A percentile compares a stretch with the other conserved stretches of the same genome.
These are phyloP conservation scores for Serranus cabrilla DNA, from an alignment of 2,797 vertebrate species.

Conservation along the genomic window DNA sequence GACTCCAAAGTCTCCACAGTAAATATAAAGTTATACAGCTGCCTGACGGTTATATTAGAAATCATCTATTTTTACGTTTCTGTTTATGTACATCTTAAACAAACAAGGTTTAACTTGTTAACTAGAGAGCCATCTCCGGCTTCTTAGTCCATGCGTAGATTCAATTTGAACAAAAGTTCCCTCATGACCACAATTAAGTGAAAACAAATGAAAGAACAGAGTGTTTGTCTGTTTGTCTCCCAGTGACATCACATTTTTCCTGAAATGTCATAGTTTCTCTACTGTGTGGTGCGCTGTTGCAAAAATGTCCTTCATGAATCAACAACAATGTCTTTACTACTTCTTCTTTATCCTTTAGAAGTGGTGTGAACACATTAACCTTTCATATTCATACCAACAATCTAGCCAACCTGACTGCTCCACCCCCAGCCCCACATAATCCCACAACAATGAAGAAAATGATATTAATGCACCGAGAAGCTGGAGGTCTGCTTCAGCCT, in stretches of 20 bases:
- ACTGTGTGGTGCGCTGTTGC: not conserved
- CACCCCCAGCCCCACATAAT: constrained; percentile 63
- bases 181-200: not conserved
- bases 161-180: not conserved
- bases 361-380: constrained; percentile 33
- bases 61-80: too few relatives aligned
- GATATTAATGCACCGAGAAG: constrained; percentile 66
- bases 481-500: constrained; percentile 59
- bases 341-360: constrained; percentile 16
- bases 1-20: not conserved
- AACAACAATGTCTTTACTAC: not conserved
- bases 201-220: not conserved
- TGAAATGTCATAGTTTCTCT: constrained; percentile 1
- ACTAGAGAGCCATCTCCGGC: too few relatives aligned
- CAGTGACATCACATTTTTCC: not conserved
- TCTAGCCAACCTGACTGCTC: constrained; percentile 47
- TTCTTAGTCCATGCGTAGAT: too few relatives aligned
- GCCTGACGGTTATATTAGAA: not conserved
- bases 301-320: constrained; percentile 3
- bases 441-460: constrained; percentile 74
- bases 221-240: constrained; percentile 6
- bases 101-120: too few relatives aligned
- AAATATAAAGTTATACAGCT: not conserved
- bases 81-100: not conserved
- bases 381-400: constrained; percentile 45